Conservation (phyloP, 2,888 invertebrate species). For the Callosobruchus maculatus region DNA sequence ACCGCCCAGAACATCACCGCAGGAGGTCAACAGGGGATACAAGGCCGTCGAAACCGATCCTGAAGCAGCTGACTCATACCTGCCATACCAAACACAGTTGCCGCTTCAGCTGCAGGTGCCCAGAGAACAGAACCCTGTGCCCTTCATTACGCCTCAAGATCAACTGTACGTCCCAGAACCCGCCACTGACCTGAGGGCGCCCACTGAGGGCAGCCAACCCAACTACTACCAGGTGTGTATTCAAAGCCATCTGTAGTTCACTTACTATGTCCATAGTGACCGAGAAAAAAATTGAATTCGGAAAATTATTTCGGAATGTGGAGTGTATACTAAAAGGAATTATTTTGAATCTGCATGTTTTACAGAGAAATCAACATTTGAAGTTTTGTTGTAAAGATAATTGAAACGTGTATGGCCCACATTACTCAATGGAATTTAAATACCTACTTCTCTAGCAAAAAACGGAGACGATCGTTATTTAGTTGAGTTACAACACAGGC, state of each 20-base stretch:
- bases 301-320: too few relatives aligned
- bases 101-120: constrained; percentile 39
- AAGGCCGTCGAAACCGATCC: not conserved
- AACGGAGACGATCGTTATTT: too few relatives aligned
- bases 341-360: too few relatives aligned
- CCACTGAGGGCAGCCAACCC: constrained; percentile 23
- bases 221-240: constrained; percentile 39
- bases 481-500: too few relatives aligned
- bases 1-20: not conserved
- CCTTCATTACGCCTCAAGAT: constrained; percentile 31
- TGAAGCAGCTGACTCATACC: constrained; percentile 18
- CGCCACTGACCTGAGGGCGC: constrained; percentile 33
- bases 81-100: constrained; percentile 18
- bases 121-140: constrained; percentile 32
- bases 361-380: too few relatives aligned
- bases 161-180: constrained; percentile 27
- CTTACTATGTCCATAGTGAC: too few relatives aligned
- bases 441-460: too few relatives aligned
- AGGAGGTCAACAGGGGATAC: not conserved
- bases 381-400: too few relatives aligned
- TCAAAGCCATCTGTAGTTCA: constrained; percentile 22
- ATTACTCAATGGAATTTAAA: too few relatives aligned
- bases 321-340: too few relatives aligned
- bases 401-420: too few relatives aligned
- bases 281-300: too few relatives aligned